Base-by-base conservation (phyloP, 2,113 vertebrate genomes). In the Heptranchias perlo region DNA sequence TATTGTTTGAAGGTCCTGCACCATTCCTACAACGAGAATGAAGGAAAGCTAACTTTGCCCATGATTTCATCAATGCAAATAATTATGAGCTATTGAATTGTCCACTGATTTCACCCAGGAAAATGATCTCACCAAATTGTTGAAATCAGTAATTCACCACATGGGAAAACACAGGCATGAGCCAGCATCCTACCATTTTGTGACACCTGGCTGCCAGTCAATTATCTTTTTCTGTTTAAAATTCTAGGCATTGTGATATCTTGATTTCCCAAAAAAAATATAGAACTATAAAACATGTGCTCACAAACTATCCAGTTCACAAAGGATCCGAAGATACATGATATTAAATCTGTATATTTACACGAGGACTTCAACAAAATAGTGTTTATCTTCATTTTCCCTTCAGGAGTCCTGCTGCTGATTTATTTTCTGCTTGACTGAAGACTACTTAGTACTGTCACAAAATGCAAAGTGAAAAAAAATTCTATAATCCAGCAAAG, bases 381-480 rank as follows among this genome's bases (percentile, higher is more conserved):
- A 39, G 0, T 67, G 23, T 73, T 73, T 82, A 16, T 44, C n/a
- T 82, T 44, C n/a, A 44, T 82, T 44, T 82, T n/a, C 35, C 49
- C 21, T 87, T 28, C 21, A 87, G 23, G 47, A 52, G 21, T 87
- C 39, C 13, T 91, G 49, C 28, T 91, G n/a, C 35, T 92, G 89
- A 62, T 62, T 92, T n/a, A 16, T 92, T 92, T 91, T 62, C 89
- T 92, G 31, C 35, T 92, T 62, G 14, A 61, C 89, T 39, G 21
- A 62, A 92, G 35, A 61, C 54, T 92, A 62, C 89, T 92, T 92
- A 92, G 89, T 92, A 92, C 89, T 92, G 89, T 92, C 89, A 62
- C 89, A 92, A 92, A 92, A 92, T 92, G 35, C 89, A 92, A 92
- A 92, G 89, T 92, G 89, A 92, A 61, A 92, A 62, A 62, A 61